Conservation (phyloP, 2,797 vertebrate species). For the Lateolabrax maculatus region DNA sequence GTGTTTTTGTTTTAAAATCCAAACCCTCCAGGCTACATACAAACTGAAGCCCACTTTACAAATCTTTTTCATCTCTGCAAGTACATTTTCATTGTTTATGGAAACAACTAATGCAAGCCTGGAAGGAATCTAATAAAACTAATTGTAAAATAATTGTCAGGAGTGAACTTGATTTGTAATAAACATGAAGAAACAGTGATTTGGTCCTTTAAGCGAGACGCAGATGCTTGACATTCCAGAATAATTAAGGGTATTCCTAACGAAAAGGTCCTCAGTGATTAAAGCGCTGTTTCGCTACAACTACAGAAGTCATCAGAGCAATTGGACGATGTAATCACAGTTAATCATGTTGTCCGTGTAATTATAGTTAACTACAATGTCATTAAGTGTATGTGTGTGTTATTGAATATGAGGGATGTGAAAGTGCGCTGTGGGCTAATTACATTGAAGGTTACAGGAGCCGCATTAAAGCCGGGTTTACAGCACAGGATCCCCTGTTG, state of each 20-base stretch:
- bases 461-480: not conserved
- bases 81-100: not conserved
- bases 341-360: constrained; percentile 43
- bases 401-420: constrained; percentile 20
- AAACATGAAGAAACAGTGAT: not conserved
- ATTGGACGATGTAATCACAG: constrained; percentile 45
- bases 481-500: not conserved
- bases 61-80: not conserved
- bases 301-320: constrained; percentile 28
- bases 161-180: not conserved
- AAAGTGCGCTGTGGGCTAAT: constrained; percentile 14
- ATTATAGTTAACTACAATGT: constrained; percentile 46
- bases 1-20: not conserved
- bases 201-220: not conserved
- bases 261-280: constrained; percentile 42
- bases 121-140: not conserved
- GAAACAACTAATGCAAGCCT: not conserved
- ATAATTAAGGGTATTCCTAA: constrained; percentile 29
- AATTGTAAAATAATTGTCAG: not conserved
- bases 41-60: not conserved
- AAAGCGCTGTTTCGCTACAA: constrained; percentile 5
- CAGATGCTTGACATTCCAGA: constrained; percentile 2
- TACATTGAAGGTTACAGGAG: constrained; percentile 33
- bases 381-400: constrained; percentile 21
- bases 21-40: not conserved